Conservation (phyloP, 2,797 vertebrate species). For the Xyrichtys novacula region DNA sequence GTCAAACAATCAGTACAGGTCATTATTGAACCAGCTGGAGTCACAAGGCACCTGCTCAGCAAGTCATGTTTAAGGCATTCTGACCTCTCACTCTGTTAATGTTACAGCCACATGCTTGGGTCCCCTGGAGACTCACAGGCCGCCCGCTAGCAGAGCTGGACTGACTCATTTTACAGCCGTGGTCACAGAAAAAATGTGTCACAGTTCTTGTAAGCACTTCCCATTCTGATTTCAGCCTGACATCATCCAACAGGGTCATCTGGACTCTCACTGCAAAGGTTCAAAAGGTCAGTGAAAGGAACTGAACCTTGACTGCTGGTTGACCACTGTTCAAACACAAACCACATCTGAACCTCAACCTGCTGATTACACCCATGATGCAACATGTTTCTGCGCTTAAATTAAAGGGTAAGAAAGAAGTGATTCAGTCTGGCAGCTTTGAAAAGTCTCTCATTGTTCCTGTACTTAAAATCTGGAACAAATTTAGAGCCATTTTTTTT, state of each 20-base stretch:
- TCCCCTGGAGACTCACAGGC: constrained; percentile 56
- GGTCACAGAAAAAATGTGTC: constrained; percentile 66
- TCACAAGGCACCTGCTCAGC: constrained; percentile 58
- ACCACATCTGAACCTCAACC: constrained; percentile 26
- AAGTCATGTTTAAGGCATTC: constrained; percentile 67
- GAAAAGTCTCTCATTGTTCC: neutral
- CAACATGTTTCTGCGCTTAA: neutral
- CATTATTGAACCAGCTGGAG: constrained; percentile 53
- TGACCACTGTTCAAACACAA: constrained; percentile 39
- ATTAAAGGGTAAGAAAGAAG: neutral
- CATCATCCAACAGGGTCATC: constrained; percentile 40
- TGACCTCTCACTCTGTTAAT: constrained; percentile 50
- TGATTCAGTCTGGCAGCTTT: neutral
- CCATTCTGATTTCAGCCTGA: constrained; percentile 23
- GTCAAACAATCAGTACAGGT: constrained; percentile 17
- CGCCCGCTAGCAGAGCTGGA: constrained; percentile 35
- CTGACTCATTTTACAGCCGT: constrained; percentile 64
- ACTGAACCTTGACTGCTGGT: constrained; percentile 50
- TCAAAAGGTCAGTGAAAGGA: constrained; percentile 58
- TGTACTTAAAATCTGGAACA: neutral
- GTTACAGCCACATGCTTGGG: constrained; percentile 58
- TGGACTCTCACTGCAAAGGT: constrained; percentile 17
- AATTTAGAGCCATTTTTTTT: neutral
- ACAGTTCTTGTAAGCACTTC: constrained; percentile 48
- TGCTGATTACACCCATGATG: neutral